These are phyloP conservation scores for Ictalurus furcatus DNA, from an alignment of 2,113 vertebrate species.

Conservation along the genomic window DNA sequence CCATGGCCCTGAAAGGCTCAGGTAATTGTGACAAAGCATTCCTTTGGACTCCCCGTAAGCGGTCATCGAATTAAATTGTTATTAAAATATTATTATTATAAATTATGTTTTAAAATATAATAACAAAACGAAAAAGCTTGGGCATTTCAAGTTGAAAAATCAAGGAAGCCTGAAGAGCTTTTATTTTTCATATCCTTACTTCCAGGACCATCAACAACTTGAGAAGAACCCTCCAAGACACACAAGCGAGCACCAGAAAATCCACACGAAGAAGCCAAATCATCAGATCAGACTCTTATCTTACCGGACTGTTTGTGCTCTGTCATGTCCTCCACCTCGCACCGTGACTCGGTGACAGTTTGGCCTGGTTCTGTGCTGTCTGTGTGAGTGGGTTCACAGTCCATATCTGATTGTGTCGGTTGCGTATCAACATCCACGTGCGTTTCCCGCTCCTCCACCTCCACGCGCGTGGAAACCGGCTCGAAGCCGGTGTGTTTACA, in stretches of 20 bases:
- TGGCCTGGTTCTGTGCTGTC: conserved; percentile 20
- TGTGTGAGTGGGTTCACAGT: conserved; percentile 57
- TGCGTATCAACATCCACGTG: conserved; percentile 64
- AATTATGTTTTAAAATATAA: no score
- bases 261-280: not conserved
- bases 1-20: not conserved
- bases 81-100: no score
- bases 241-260: not conserved
- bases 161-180: no score
- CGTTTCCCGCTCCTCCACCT: conserved; percentile 63
- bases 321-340: conserved; percentile 56
- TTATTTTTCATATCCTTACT: no score
- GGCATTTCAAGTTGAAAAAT: no score
- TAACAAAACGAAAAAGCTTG: no score
- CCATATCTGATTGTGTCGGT: conserved; percentile 64
- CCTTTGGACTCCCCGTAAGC: not conserved
- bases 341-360: conserved; percentile 23
- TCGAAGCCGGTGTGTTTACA: conserved; percentile 81
- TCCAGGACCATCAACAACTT: not conserved
- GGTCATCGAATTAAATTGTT: no score
- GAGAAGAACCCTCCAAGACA: not conserved
- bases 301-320: conserved; percentile 65
- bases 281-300: not conserved
- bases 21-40: not conserved
- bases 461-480: conserved; percentile 66